Evolutionary conservation across 2,888 invertebrate genomes (phyloP).

Genomic region (Rosalia funebris): DNA sequence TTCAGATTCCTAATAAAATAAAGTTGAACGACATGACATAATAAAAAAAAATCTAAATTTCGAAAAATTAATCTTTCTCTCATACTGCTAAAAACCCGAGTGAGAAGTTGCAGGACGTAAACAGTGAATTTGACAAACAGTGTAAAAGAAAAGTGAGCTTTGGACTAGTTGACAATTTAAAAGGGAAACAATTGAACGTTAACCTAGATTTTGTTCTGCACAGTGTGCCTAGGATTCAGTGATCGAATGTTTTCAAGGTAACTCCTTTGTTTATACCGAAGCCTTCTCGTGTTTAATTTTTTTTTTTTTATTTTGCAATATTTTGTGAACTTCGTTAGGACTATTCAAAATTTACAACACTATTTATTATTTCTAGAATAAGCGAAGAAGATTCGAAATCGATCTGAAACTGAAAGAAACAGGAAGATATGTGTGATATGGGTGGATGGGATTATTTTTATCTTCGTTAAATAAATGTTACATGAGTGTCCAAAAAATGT

Average conservation of each 20-base stretch:
- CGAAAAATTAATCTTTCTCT: slow-evolving; percentile 6
- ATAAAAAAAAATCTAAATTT: slow-evolving; percentile 18
- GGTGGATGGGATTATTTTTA: slow-evolving; percentile 22
- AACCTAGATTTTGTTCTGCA: slow-evolving; percentile 36
- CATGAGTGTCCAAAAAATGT: slow-evolving; percentile 28
- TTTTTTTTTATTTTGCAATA: not conserved
- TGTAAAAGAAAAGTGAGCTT: slow-evolving; percentile 27
- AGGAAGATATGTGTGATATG: slow-evolving; percentile 20
- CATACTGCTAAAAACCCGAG: slow-evolving; percentile 17
- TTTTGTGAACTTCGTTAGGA: not conserved
- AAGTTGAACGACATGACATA: slow-evolving; percentile 27
- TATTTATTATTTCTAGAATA: slow-evolving; percentile 21
- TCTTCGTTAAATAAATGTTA: slow-evolving; percentile 18
- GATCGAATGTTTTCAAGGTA: slow-evolving; percentile 17
- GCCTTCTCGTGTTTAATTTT: not conserved
- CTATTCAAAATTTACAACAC: not conserved
- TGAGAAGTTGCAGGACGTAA: slow-evolving; percentile 4
- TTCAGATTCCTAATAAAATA: slow-evolving; percentile 39
- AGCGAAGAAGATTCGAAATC: slow-evolving; percentile 4
- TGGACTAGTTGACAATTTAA: slow-evolving; percentile 25
- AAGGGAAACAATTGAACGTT: slow-evolving; percentile 35
- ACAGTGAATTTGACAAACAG: slow-evolving; percentile 22
- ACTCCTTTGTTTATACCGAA: not conserved
- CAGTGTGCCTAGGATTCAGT: slow-evolving; percentile 15
- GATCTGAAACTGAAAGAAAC: not conserved